phyloP scores from a whole-genome alignment of 2,113 vertebrate species.

The Emydura subglobosa region DNA sequence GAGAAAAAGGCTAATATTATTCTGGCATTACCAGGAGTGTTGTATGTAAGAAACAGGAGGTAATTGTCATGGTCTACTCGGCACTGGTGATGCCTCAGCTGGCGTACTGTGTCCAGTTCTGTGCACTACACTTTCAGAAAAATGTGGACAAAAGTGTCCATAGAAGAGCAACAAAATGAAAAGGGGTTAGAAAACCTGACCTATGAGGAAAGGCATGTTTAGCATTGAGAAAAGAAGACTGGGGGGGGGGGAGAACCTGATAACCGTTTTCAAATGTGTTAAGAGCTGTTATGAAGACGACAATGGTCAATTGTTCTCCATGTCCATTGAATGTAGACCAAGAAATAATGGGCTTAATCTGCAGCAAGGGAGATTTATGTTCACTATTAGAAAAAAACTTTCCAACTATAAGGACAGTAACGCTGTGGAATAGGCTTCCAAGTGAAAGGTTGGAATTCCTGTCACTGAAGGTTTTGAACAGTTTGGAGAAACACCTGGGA shows the following conservation, averaged over 20 bases:
- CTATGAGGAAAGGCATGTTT: neutral
- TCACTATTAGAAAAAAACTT: neutral
- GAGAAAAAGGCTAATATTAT: neutral
- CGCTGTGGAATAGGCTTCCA: neutral
- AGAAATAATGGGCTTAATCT: neutral
- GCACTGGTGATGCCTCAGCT: too few relatives aligned
- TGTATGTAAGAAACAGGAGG: neutral
- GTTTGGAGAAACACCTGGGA: neutral
- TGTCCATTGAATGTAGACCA: neutral
- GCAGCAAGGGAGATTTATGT: neutral
- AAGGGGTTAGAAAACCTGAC: neutral
- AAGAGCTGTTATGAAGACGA: too few relatives aligned
- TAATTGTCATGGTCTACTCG: too few relatives aligned
- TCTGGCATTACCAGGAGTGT: neutral
- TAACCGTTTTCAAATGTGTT: too few relatives aligned
- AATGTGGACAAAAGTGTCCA: neutral
- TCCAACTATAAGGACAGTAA: neutral
- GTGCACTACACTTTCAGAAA: neutral
- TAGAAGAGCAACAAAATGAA: too few relatives aligned
- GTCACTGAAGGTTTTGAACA: neutral
- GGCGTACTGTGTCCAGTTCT: neutral
- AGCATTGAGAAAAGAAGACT: neutral
- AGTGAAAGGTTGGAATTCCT: neutral
- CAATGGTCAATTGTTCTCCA: neutral
- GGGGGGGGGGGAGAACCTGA: too few relatives aligned